phyloP scores from a whole-genome alignment of 37 sponge, comb jelly and placozoan species.

The Ephydatia muelleri region DNA sequence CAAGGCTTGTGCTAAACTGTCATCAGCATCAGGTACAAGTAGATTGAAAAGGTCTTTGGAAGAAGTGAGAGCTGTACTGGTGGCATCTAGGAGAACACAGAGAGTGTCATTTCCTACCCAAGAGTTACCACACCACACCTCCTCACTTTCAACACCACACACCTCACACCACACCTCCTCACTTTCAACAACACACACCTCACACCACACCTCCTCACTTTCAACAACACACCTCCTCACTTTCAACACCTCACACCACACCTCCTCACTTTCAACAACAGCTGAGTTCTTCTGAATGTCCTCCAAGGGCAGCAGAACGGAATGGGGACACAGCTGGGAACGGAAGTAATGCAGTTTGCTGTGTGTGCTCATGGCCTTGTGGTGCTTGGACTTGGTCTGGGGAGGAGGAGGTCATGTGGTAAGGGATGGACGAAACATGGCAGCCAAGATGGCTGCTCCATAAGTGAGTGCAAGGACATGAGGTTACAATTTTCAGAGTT shows the following conservation, averaged over 20 bases:
- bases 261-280: too few relatives aligned
- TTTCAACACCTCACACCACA: too few relatives aligned
- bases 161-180: background rate
- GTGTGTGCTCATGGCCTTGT: conserved; percentile 46
- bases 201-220: too few relatives aligned
- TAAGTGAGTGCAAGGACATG: too few relatives aligned
- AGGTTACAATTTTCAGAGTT: too few relatives aligned
- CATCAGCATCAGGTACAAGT: conserved; percentile 22
- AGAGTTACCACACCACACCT: too few relatives aligned
- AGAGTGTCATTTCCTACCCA: too few relatives aligned
- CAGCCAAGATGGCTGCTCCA: background rate
- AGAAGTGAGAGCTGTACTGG: background rate
- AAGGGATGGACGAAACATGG: background rate
- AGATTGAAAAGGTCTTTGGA: background rate
- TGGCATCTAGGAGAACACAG: background rate
- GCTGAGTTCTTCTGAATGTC: too few relatives aligned
- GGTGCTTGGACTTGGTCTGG: conserved; percentile 34
- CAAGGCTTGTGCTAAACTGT: conserved; percentile 65
- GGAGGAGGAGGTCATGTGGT: too few relatives aligned
- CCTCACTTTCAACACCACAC: too few relatives aligned
- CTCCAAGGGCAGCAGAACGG: conserved; percentile 22
- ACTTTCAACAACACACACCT: background rate
- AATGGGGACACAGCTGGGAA: conserved; percentile 28
- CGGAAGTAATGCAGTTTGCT: conserved; percentile 21
- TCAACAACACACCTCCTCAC: too few relatives aligned